Percentiles rank a stretch among this genome's conserved stretches.
phyloP scores from a whole-genome alignment of 2,797 vertebrate genomes.

The Geotria australis region DNA sequence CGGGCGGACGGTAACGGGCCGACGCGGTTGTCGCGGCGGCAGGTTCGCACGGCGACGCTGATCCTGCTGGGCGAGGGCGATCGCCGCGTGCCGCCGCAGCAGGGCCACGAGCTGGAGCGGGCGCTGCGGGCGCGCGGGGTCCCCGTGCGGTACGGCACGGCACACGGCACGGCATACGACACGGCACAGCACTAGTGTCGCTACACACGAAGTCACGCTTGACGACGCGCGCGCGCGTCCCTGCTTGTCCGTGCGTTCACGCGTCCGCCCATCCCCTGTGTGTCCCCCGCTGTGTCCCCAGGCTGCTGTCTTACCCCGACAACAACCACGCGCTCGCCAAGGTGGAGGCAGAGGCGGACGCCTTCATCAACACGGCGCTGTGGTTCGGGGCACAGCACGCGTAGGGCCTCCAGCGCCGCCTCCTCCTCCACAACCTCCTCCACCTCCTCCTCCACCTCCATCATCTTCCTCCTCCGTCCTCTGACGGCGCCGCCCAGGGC shows the following conservation, averaged over 20 bases:
- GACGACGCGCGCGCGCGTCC: too few relatives aligned
- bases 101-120: conserved; percentile 64
- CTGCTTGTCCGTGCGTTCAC: too few relatives aligned
- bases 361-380: conserved; percentile 53
- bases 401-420: neutral
- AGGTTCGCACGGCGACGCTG: conserved; percentile 58
- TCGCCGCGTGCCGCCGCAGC: conserved; percentile 49
- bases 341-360: conserved; percentile 59
- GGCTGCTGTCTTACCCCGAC: conserved; percentile 58
- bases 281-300: conserved; percentile 6
- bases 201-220: too few relatives aligned
- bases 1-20: too few relatives aligned
- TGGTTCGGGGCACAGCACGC: conserved; percentile 36
- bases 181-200: too few relatives aligned
- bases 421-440: neutral
- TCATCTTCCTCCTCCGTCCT: too few relatives aligned
- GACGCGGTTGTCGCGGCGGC: neutral
- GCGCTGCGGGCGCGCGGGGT: conserved; percentile 35
- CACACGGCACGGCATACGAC: neutral
- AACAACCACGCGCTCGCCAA: conserved; percentile 56
- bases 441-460: too few relatives aligned
- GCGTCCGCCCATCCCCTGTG: too few relatives aligned
- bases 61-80: conserved; percentile 62
- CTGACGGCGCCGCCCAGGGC: too few relatives aligned
- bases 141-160: conserved; percentile 42